These are phyloP conservation scores for Orthosia cruda DNA, from an alignment of 2,888 invertebrate genomes.

Conservation along the genomic window DNA sequence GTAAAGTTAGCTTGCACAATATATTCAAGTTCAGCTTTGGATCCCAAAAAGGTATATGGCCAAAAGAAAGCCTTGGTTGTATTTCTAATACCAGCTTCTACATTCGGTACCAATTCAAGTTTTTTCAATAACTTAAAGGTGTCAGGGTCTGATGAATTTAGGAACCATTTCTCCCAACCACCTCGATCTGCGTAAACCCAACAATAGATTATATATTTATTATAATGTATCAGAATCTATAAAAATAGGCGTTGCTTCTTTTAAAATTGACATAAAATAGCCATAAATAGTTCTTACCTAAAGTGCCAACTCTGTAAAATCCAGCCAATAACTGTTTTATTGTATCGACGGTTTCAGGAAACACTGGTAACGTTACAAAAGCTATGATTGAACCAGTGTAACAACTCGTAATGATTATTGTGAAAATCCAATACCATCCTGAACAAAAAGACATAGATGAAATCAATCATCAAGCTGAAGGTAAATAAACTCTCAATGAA, in stretches of 20 bases:
- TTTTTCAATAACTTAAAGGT: slow-evolving; percentile 93
- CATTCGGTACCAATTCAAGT: slow-evolving; percentile 93
- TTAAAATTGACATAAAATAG: background rate
- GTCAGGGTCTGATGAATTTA: slow-evolving; percentile 93
- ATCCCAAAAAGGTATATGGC: slow-evolving; percentile 95
- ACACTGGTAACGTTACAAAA: slow-evolving; percentile 95
- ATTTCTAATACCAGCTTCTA: slow-evolving; percentile 94
- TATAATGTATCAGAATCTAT: no score
- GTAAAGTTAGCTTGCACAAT: slow-evolving; percentile 94
- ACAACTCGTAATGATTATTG: slow-evolving; percentile 96
- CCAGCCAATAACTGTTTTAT: slow-evolving; percentile 93
- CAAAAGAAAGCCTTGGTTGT: slow-evolving; percentile 95
- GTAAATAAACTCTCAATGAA: background rate
- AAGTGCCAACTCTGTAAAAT: slow-evolving; percentile 94
- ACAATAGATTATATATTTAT: no score
- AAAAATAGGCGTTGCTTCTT: background rate
- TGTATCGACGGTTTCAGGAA: slow-evolving; percentile 94
- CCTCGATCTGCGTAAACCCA: slow-evolving; percentile 91
- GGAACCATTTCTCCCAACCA: slow-evolving; percentile 95
- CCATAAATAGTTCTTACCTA: slow-evolving; percentile 90
- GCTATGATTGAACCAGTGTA: slow-evolving; percentile 97
- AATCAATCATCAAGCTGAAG: background rate
- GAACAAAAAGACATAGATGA: slow-evolving; percentile 41
- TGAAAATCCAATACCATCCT: slow-evolving; percentile 97
- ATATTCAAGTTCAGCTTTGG: slow-evolving; percentile 94